Conservation (phyloP, 2,888 invertebrate genomes). For the Parnassius mnemosyne region DNA sequence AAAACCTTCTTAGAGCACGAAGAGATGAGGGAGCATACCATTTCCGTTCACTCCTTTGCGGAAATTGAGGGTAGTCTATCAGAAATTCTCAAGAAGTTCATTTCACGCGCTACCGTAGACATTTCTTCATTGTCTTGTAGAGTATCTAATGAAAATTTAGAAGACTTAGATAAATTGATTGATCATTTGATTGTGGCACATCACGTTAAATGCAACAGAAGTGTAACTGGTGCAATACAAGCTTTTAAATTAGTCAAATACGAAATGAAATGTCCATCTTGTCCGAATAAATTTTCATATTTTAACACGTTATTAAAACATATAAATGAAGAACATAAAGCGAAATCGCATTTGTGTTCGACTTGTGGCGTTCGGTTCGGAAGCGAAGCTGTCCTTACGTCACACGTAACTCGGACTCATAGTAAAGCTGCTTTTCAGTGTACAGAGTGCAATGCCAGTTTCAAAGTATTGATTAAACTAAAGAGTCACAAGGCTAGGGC, state of each 20-base stretch:
- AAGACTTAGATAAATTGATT: conserved; percentile 34
- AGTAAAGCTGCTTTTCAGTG: conserved; percentile 38
- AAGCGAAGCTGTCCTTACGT: conserved; percentile 36
- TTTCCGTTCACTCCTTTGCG: conserved; percentile 34
- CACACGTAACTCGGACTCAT: conserved; percentile 35
- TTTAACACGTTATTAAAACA: conserved; percentile 42
- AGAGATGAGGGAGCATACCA: conserved; percentile 37
- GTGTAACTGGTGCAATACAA: conserved; percentile 35
- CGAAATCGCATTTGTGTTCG: conserved; percentile 41
- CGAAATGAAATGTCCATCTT: conserved; percentile 38
- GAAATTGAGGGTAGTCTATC: conserved; percentile 25
- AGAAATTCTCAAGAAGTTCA: conserved; percentile 31
- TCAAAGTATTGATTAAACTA: conserved; percentile 37
- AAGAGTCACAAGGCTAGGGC: conserved; percentile 40
- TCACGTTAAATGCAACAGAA: conserved; percentile 36
- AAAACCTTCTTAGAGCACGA: conserved; percentile 40
- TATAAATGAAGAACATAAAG: conserved; percentile 39
- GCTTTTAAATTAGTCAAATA: conserved; percentile 39
- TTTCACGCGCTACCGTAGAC: conserved; percentile 40
- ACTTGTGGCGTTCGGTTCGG: conserved; percentile 40
- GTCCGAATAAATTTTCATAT: conserved; percentile 37
- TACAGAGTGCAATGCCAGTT: conserved; percentile 40
- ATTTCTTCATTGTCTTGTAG: conserved; percentile 40
- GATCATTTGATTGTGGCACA: conserved; percentile 40
- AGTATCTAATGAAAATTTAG: conserved; percentile 35